Percentiles rank a stretch among this genome's conserved stretches.
Evolutionary conservation across 2,888 invertebrate genomes (phyloP).

Genomic region (Saturnia japonica): DNA sequence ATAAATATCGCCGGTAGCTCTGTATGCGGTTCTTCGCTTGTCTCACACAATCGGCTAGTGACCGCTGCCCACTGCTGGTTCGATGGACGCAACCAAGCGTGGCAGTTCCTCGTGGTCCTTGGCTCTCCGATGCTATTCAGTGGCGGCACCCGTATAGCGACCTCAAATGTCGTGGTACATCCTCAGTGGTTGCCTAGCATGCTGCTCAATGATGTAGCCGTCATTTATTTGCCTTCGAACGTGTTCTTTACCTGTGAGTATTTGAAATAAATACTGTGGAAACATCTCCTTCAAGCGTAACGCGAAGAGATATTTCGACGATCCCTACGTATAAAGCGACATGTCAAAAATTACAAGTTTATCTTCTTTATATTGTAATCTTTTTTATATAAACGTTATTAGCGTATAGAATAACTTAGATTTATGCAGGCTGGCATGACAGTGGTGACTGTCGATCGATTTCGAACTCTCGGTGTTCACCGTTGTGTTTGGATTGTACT

Average conservation of each 20-base stretch:
- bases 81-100: constrained; percentile 38
- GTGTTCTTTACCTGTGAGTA: not conserved
- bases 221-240: constrained; percentile 1
- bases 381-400: too few relatives aligned
- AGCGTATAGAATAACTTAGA: too few relatives aligned
- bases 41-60: constrained; percentile 38
- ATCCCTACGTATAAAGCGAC: too few relatives aligned
- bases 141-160: constrained; percentile 43
- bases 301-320: too few relatives aligned
- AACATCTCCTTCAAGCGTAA: too few relatives aligned
- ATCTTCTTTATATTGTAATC: too few relatives aligned
- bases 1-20: constrained; percentile 17
- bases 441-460: too few relatives aligned
- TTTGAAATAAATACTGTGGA: too few relatives aligned
- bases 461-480: too few relatives aligned
- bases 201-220: not conserved
- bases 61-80: constrained; percentile 55
- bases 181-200: constrained; percentile 32
- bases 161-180: constrained; percentile 40
- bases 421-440: too few relatives aligned
- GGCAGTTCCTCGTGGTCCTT: constrained; percentile 41
- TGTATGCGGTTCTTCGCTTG: constrained; percentile 40
- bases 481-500: too few relatives aligned
- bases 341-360: too few relatives aligned
- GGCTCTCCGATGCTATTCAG: constrained; percentile 43